These are phyloP conservation scores for Sorex maritimensis DNA, from an alignment of 2,797 vertebrate genomes.

Conservation along the genomic window DNA sequence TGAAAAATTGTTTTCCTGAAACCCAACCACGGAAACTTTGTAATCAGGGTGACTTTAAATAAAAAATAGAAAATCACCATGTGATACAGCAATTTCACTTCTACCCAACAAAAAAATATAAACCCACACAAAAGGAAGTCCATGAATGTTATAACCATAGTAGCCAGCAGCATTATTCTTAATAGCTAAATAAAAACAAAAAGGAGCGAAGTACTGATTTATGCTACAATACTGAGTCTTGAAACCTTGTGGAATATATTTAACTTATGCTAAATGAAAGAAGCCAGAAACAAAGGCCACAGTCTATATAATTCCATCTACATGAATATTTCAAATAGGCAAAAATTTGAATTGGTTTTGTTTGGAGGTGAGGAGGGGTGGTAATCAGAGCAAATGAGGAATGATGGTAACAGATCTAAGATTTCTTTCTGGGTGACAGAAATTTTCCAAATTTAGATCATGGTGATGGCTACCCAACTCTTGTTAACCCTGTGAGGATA, in stretches of 20 bases:
- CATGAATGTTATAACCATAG: background rate
- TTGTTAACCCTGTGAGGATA: background rate
- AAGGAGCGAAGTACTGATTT: conserved; percentile 14
- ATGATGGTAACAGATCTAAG: background rate
- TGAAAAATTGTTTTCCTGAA: no score
- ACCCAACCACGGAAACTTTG: no score
- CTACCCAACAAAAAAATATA: background rate
- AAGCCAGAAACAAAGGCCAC: background rate
- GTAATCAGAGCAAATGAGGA: background rate
- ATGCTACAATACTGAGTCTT: conserved; percentile 29
- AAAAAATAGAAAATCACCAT: background rate
- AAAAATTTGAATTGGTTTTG: no score
- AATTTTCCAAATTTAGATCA: conserved; percentile 34
- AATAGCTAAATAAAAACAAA: conserved; percentile 48
- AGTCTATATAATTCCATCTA: no score
- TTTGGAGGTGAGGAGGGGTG: no score
- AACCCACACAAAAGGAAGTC: conserved; percentile 4
- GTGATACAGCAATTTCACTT: conserved; percentile 32
- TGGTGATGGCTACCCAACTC: background rate
- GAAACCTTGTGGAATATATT: background rate
- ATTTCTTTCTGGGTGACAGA: background rate
- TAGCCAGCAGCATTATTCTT: background rate
- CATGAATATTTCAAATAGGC: no score
- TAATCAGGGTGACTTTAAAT: no score
- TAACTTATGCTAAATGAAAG: background rate